phyloP scores from a whole-genome alignment of 92 coral and sea anemone genomes.

The Epizoanthus illoricatus region DNA sequence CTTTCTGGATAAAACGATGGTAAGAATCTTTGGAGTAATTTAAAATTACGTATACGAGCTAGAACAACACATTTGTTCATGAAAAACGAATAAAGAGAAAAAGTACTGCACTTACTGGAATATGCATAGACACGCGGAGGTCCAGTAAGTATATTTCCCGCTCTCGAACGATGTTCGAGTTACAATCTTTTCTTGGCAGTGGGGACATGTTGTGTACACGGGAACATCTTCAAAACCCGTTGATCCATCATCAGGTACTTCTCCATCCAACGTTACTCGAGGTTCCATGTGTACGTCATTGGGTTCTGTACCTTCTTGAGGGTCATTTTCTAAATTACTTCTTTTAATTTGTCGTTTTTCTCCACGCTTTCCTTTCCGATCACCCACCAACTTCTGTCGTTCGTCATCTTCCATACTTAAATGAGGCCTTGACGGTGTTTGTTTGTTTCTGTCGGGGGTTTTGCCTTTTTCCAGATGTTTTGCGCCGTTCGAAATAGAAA shows the following conservation, averaged over 20 bases:
- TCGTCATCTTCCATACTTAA: not conserved
- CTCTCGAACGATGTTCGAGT: slow-evolving; percentile 83
- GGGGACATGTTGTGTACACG: slow-evolving; percentile 84
- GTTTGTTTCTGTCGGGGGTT: not conserved
- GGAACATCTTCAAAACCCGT: slow-evolving; percentile 95
- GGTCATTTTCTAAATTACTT: not conserved
- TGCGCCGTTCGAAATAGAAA: not conserved
- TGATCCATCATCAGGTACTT: slow-evolving; percentile 68
- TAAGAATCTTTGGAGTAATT: not conserved
- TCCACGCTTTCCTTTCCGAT: not conserved
- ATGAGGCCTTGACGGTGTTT: not conserved
- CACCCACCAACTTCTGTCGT: slow-evolving; percentile 4
- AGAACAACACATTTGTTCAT: not conserved
- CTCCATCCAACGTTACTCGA: slow-evolving; percentile 5
- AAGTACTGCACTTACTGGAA: slow-evolving; percentile 81
- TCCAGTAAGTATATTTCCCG: slow-evolving; percentile 95
- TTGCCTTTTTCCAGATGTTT: not conserved
- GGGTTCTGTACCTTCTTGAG: not conserved
- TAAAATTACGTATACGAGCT: too few species aligned
- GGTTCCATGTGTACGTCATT: slow-evolving; percentile 3
- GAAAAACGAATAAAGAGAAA: not conserved
- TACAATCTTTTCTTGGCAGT: slow-evolving; percentile 87
- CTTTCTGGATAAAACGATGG: too few species aligned
- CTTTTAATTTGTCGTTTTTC: not conserved
- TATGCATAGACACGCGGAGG: slow-evolving; percentile 88